Percentiles rank a stretch among this genome's conserved stretches.
Evolutionary conservation across 2,888 invertebrate genomes (phyloP).

Genomic region (Seira musarum): DNA sequence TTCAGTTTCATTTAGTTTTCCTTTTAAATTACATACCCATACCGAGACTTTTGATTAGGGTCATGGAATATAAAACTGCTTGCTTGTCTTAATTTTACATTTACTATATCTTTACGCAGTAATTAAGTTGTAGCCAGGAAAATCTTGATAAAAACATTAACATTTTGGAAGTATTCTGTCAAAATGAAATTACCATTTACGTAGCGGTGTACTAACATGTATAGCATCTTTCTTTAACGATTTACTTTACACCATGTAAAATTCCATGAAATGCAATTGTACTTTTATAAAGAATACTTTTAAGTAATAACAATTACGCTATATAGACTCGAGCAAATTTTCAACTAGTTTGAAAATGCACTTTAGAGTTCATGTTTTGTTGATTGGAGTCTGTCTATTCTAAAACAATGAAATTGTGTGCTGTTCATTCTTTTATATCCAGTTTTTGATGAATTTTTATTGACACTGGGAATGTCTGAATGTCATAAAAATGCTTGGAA

Average conservation of each 20-base stretch:
- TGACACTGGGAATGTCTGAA: slow-evolving; percentile 45
- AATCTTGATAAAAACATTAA: slow-evolving; percentile 44
- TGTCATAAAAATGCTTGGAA: slow-evolving; percentile 47
- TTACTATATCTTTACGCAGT: slow-evolving; percentile 6
- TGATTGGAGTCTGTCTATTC: background rate
- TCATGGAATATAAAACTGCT: no score
- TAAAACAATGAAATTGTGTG: background rate
- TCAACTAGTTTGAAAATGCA: background rate
- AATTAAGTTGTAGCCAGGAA: slow-evolving; percentile 49
- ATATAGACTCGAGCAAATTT: no score
- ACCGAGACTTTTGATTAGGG: background rate
- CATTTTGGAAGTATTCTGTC: background rate
- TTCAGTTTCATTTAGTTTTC: background rate
- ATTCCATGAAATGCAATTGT: background rate
- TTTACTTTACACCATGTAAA: background rate
- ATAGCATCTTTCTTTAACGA: no score
- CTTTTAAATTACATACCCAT: background rate
- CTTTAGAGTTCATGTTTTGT: background rate
- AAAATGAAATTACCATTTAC: no score
- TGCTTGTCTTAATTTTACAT: no score
- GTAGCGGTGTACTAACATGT: no score
- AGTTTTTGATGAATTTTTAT: slow-evolving; percentile 47
- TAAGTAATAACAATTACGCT: no score
- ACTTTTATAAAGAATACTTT: no score
- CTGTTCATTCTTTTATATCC: slow-evolving; percentile 27